Evolutionary conservation across 2,113 vertebrate genomes (phyloP).

Genomic region (Motacilla tschutschensis): DNA sequence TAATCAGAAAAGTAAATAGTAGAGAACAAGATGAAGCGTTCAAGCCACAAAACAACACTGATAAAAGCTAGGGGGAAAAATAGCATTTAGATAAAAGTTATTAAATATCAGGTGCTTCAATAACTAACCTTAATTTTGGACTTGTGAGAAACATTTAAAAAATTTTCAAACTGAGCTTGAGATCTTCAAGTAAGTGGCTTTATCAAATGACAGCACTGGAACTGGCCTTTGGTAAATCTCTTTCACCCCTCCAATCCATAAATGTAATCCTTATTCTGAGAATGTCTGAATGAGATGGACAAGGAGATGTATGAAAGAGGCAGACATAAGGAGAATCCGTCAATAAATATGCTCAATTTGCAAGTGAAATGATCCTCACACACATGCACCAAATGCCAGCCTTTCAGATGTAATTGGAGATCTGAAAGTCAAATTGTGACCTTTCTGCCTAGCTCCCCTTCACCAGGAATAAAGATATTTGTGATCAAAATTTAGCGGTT

Average conservation of each 20-base stretch:
- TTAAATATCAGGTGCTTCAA: background rate
- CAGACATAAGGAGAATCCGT: background rate
- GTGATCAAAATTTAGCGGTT: constrained; percentile 11
- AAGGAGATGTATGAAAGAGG: background rate
- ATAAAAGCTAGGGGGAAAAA: background rate
- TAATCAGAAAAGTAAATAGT: background rate
- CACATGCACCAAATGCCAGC: background rate
- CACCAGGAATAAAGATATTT: constrained; percentile 17
- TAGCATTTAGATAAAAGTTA: background rate
- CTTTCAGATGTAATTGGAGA: constrained; percentile 19
- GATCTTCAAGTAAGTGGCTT: background rate
- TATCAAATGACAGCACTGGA: background rate
- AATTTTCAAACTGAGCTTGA: background rate
- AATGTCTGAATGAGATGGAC: background rate
- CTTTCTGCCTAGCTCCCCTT: background rate
- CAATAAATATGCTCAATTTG: constrained; percentile 31
- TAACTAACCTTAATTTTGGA: background rate
- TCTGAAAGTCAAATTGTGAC: constrained; percentile 56
- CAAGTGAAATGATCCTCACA: constrained; percentile 36
- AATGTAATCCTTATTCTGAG: background rate
- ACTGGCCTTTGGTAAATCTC: background rate
- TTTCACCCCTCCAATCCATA: background rate
- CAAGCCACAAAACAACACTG: background rate
- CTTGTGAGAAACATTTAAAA: background rate
- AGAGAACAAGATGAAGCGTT: background rate